These are phyloP conservation scores for Trichosurus vulpecula DNA, from an alignment of 2,797 vertebrate species.

Conservation along the genomic window DNA sequence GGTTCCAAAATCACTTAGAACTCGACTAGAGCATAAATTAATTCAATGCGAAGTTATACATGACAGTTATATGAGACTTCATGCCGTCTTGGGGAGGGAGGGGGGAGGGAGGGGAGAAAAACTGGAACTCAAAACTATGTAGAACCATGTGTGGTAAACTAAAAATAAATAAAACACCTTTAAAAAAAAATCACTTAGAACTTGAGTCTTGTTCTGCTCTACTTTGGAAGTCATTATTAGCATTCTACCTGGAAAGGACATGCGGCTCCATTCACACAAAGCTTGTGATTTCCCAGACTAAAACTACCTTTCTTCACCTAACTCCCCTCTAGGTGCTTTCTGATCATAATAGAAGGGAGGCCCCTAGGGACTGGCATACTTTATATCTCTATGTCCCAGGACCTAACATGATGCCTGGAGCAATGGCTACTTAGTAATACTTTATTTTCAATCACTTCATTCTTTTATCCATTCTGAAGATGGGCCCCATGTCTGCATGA, in stretches of 20 bases:
- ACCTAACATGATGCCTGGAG: background rate
- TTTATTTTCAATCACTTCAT: background rate
- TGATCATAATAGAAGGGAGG: background rate
- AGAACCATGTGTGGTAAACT: no score
- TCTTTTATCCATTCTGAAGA: background rate
- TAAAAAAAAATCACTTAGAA: background rate
- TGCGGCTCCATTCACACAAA: background rate
- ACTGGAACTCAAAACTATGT: no score
- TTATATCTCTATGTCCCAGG: background rate
- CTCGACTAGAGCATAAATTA: no score
- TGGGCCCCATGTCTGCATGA: background rate
- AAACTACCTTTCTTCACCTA: background rate
- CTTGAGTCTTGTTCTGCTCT: background rate
- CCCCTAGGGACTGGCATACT: background rate
- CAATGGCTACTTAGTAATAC: background rate
- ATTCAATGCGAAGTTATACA: no score
- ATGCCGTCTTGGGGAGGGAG: no score
- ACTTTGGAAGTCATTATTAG: background rate
- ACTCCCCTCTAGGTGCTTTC: background rate
- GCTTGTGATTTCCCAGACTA: background rate
- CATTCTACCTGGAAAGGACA: background rate
- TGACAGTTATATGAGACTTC: no score
- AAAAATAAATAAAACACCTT: no score
- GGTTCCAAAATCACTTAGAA: background rate
- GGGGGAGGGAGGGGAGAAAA: no score